A percentile compares a stretch with the other conserved stretches of the same genome.
These are phyloP conservation scores for Campoletis raptor DNA, from an alignment of 2,888 invertebrate genomes.

Conservation along the genomic window DNA sequence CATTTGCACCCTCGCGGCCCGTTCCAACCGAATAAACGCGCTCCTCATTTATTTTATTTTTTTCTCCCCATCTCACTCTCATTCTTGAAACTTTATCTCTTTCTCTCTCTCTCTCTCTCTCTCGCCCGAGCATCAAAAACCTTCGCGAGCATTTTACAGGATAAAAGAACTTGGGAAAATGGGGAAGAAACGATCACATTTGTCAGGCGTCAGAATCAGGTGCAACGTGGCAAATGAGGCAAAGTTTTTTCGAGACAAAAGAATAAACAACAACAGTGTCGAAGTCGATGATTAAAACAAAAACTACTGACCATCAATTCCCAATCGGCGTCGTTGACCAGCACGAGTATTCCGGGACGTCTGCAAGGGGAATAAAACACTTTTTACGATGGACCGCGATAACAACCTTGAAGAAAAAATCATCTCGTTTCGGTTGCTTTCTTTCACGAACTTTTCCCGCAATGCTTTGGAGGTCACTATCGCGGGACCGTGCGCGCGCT, in stretches of 20 bases:
- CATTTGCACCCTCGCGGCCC: constrained; percentile 76
- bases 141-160: constrained; percentile 67
- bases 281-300: neutral
- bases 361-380: constrained; percentile 82
- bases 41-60: constrained; percentile 49
- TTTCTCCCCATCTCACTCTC: constrained; percentile 14
- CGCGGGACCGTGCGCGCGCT: neutral
- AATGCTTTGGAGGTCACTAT: neutral
- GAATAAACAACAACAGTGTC: constrained; percentile 25
- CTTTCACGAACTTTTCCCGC: neutral
- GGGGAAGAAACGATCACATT: constrained; percentile 69
- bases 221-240: constrained; percentile 54
- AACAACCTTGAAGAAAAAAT: neutral
- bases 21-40: constrained; percentile 54
- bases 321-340: constrained; percentile 98
- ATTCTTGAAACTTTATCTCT: neutral
- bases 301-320: constrained; percentile 90
- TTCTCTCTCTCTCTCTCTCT: constrained; percentile 1
- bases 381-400: constrained; percentile 1
- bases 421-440: neutral
- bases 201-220: constrained; percentile 75
- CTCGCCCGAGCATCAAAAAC: constrained; percentile 28
- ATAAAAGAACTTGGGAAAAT: constrained; percentile 66
- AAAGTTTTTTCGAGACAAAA: constrained; percentile 43
- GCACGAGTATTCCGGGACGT: constrained; percentile 96